Evolutionary conservation across 2,113 vertebrate genomes (phyloP), one percentile per base, ranked within the genome.

Genomic region (Globicephala melas): DNA sequence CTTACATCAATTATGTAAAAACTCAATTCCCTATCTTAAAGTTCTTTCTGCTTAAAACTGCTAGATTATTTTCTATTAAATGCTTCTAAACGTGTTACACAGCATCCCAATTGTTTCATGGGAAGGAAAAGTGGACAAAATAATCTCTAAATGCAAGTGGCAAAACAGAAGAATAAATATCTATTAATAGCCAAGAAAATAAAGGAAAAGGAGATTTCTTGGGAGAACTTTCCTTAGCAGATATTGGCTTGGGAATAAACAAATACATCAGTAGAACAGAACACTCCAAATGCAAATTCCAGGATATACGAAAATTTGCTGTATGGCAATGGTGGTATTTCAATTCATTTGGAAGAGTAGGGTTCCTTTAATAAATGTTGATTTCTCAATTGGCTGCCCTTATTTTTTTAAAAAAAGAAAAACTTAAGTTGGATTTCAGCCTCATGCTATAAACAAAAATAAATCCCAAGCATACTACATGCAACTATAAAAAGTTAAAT

Each of bases 11-110:
- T 62, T 95, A 41, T 13, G 15, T 71, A 89, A 95, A 70, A 65
- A 55, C 13, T 13, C 53, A 77, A 83, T 83, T 58, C 21, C 33
- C 20, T 41, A 83, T 7, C 62, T 58, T 76, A 58, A 67, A 62
- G 21, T 76, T 82, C n/a, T 93, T 94, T 86, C 74, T 91, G 20
- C 41, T 81, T 91, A 82, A 82, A 95, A 73, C 55, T 65, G 21
- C 17, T 55, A 55, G 47, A 50, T 6, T 93, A 21, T 10, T 93
- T 89, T 91, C 38, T 41, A 77, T 28, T 55, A 82, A 70, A 82
- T 83, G 33, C 8, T 62, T 65, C 36, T 95, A 94, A 82, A 82
- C n/a, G 3, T 44, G 31, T 63, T 88, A 77, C 10, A 71, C 14
- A 70, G 70, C 17, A 94, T 82, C 21, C 31, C 25, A 91, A 26